Base-by-base conservation (phyloP, 2,888 invertebrate species). In the Lochmaea capreae region DNA sequence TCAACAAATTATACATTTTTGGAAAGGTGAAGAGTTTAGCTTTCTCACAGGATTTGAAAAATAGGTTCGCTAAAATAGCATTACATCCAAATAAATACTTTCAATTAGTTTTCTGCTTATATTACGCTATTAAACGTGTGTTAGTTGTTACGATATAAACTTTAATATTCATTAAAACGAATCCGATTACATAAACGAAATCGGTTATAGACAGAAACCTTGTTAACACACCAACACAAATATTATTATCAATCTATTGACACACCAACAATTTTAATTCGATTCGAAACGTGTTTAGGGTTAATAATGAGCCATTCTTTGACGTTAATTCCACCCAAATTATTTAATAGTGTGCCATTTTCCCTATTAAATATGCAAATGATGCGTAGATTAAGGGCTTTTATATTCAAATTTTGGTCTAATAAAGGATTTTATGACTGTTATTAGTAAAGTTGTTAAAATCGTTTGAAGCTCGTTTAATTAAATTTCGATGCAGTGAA, bases 391-490 rank as follows among this genome's bases (percentile, higher is more conserved):
- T 26, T 67, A 57, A n/a, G 57, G 43, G 67, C 59, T 58, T 67
- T 67, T 67, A 54, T 58, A 67, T 67, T 67, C 57, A 67, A 70
- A 49, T 70, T 70, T 71, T 65, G 39, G 39, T 71, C 42, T 42
- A 65, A 42, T 65, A 46, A 54, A 22, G 14, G 57, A 22, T 58
- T 16, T 58, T 58, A 18, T 58, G 2, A 26, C 57, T 22, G 22
- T 22, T 58, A 58, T 58, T 58, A 22, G 22, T 18, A 26, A 22
- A 58, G 22, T 26, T 10, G 57, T 22, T 58, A 12, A 10, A 58
- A 58, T 18, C 9, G 16, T 16, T 11, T 54, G 54, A 54, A 3
- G 54, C 16, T 3, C 18, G 11, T 58, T 58, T 58, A 58, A 58
- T 58, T 58, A 22, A 58, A 58, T 22, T 26, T 39, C 33, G 8